phyloP scores from a whole-genome alignment of 2,888 invertebrate species.

The Spialia ferax region DNA sequence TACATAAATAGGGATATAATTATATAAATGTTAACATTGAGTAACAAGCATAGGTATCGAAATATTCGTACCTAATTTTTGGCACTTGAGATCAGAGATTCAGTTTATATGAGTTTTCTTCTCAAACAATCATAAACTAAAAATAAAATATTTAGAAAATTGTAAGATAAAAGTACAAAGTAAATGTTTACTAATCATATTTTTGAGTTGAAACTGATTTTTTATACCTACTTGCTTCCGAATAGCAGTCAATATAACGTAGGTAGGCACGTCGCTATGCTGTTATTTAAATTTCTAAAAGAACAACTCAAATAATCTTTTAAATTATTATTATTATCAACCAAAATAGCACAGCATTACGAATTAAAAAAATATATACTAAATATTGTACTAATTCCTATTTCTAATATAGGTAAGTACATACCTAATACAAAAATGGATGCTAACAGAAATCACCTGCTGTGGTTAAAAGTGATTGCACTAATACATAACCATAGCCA shows the following conservation, averaged over 20 bases:
- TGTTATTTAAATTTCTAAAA: background rate
- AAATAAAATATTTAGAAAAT: conserved; percentile 34
- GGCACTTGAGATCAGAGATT: conserved; percentile 70
- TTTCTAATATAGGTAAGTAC: too few relatives aligned
- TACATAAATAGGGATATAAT: conserved; percentile 44
- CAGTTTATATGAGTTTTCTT: conserved; percentile 44
- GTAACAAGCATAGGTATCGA: conserved; percentile 63
- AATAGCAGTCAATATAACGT: background rate
- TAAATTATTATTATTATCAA: too few relatives aligned
- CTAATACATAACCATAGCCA: too few relatives aligned
- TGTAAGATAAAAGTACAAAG: conserved; percentile 39
- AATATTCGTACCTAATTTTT: conserved; percentile 72
- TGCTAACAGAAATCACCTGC: too few relatives aligned
- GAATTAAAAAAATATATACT: too few relatives aligned
- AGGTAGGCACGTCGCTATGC: background rate
- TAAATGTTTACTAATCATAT: conserved; percentile 41
- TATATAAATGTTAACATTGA: conserved; percentile 60
- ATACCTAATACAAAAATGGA: too few relatives aligned
- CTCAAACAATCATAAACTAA: conserved; percentile 27
- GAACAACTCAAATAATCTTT: background rate
- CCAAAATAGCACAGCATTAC: too few relatives aligned
- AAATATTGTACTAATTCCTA: too few relatives aligned
- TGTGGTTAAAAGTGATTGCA: too few relatives aligned
- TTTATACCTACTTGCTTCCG: conserved; percentile 5
- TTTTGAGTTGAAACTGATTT: conserved; percentile 22